phyloP scores from a whole-genome alignment of 2,113 vertebrate genomes.

The Cyphomyrus discorhynchus region DNA sequence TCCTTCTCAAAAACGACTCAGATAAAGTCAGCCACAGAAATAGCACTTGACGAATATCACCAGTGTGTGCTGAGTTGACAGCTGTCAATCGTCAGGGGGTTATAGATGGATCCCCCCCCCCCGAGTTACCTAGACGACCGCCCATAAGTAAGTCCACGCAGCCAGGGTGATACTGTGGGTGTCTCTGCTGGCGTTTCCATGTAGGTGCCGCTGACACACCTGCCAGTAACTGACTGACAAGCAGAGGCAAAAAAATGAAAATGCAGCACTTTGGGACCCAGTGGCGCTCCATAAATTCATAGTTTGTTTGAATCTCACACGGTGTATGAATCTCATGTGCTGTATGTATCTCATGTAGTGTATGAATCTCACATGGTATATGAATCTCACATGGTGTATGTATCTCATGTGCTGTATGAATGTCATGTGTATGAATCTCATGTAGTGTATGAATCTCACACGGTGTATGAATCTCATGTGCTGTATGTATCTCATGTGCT shows the following conservation, averaged over 20 bases:
- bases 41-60: slow-evolving; percentile 59
- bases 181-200: background rate
- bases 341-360: background rate
- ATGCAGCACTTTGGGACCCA: background rate
- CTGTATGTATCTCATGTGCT: background rate
- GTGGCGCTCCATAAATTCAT: background rate
- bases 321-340: background rate
- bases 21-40: slow-evolving; percentile 53
- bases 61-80: slow-evolving; percentile 55
- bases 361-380: background rate
- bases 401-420: background rate
- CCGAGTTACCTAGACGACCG: background rate
- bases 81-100: slow-evolving; percentile 52
- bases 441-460: background rate
- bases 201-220: background rate
- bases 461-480: background rate
- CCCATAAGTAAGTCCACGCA: background rate
- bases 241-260: background rate
- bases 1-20: slow-evolving; percentile 38
- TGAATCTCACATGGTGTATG: background rate
- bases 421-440: background rate
- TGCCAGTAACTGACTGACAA: background rate
- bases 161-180: background rate
- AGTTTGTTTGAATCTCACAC: background rate
- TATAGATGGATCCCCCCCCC: background rate